Conservation (phyloP, 2,797 vertebrate species). For the Uromys caudimaculatus region DNA sequence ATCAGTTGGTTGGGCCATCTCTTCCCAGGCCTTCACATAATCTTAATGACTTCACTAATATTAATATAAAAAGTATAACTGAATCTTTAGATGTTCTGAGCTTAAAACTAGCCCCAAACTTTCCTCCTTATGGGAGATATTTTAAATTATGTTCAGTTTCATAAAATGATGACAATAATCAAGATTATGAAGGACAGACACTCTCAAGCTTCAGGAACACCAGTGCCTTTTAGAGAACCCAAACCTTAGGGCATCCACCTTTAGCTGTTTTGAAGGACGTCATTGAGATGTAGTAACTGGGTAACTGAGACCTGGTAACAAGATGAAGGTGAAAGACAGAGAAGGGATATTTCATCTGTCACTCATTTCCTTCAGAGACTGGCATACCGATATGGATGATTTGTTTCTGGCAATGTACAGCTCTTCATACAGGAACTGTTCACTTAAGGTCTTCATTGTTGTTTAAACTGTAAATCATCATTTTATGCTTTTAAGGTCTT, state of each 20-base stretch:
- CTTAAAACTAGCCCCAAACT: not conserved
- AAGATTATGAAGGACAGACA: not conserved
- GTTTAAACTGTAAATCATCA: constrained; percentile 39
- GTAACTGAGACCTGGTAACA: not conserved
- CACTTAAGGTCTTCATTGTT: constrained; percentile 12
- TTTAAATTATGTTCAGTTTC: constrained; percentile 46
- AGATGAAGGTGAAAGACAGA: not conserved
- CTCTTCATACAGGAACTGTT: constrained; percentile 1
- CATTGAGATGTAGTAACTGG: not conserved
- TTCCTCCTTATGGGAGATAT: not conserved
- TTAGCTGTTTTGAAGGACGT: constrained; percentile 1
- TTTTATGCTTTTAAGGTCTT: not conserved
- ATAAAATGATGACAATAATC: not conserved
- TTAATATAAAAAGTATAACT: not conserved
- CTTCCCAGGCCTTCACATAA: not conserved
- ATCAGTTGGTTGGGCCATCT: not conserved
- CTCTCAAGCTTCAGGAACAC: constrained; percentile 14
- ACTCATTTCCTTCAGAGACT: not conserved
- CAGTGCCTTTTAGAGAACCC: not conserved
- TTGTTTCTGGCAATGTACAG: constrained; percentile 3
- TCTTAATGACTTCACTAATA: not conserved
- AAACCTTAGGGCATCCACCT: not conserved
- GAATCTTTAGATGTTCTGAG: not conserved
- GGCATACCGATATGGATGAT: not conserved
- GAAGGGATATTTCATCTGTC: not conserved